Percentiles rank a stretch among this genome's conserved stretches.
These are phyloP conservation scores for Shargacucullia verbasci DNA, from an alignment of 2,888 invertebrate genomes.

Conservation along the genomic window DNA sequence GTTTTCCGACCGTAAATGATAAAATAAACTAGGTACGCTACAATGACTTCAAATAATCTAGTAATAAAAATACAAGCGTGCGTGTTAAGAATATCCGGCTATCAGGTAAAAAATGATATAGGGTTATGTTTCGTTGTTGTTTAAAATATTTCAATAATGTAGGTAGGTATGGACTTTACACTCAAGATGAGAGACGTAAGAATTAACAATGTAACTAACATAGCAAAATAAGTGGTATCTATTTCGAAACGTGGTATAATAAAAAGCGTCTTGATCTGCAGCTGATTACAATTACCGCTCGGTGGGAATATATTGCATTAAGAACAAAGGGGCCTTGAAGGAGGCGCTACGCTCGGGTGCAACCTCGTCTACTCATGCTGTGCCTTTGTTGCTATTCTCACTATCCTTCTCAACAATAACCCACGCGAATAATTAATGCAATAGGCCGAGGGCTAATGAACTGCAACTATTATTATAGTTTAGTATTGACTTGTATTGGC, in stretches of 20 bases:
- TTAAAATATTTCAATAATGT: conserved; percentile 28
- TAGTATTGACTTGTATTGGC: no score
- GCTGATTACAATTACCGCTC: conserved; percentile 79
- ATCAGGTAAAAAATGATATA: conserved; percentile 31
- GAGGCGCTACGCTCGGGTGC: conserved; percentile 72
- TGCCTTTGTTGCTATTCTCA: conserved; percentile 57
- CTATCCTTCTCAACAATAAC: conserved; percentile 60
- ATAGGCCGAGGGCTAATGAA: conserved; percentile 55
- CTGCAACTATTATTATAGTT: conserved; percentile 31
- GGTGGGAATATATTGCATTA: conserved; percentile 82
- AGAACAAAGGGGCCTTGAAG: conserved; percentile 82
- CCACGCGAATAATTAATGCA: conserved; percentile 56
- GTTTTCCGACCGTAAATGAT: conserved; percentile 30
- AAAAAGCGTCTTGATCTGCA: conserved; percentile 75
- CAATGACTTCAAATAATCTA: conserved; percentile 34
- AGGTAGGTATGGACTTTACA: conserved; percentile 9
- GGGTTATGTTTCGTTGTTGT: conserved; percentile 21
- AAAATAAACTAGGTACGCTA: conserved; percentile 28
- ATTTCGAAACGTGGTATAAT: conserved; percentile 72
- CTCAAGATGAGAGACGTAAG: conserved; percentile 4
- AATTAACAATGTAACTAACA: conserved; percentile 28
- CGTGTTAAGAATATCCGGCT: conserved; percentile 31
- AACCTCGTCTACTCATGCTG: conserved; percentile 62
- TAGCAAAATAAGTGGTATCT: conserved; percentile 52
- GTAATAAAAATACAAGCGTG: conserved; percentile 36